These are phyloP conservation scores for Erebia ligea DNA, from an alignment of 2,888 invertebrate genomes.

Conservation along the genomic window DNA sequence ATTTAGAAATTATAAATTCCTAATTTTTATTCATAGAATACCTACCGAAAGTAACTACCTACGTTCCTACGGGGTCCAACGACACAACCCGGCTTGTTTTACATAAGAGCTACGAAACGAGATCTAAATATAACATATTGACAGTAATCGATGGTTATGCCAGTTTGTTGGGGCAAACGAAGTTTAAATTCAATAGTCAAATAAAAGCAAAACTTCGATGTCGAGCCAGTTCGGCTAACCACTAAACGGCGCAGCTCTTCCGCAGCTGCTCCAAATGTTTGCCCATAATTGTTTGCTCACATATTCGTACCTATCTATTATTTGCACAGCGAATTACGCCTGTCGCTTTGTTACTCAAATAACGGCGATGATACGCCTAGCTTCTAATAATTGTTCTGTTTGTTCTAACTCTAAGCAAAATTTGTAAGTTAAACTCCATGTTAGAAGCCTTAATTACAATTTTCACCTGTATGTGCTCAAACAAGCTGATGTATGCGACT, in stretches of 20 bases:
- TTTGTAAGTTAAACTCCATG: constrained; percentile 33
- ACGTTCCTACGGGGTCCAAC: background rate
- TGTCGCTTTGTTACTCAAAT: constrained; percentile 57
- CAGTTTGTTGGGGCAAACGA: constrained; percentile 25
- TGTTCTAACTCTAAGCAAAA: constrained; percentile 33
- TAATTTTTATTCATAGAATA: no score
- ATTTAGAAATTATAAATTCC: no score
- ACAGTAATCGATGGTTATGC: constrained; percentile 19
- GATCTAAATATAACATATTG: background rate
- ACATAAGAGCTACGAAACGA: background rate
- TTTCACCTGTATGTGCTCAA: constrained; percentile 30
- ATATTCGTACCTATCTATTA: constrained; percentile 66
- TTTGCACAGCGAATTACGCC: constrained; percentile 64
- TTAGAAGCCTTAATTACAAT: constrained; percentile 34
- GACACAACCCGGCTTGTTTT: background rate
- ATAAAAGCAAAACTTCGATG: constrained; percentile 38
- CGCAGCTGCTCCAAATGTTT: constrained; percentile 51
- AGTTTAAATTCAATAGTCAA: constrained; percentile 33
- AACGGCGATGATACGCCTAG: constrained; percentile 45
- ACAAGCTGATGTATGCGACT: constrained; percentile 17
- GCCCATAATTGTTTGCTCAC: constrained; percentile 64
- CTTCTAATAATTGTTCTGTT: constrained; percentile 42
- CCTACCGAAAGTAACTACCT: no score
- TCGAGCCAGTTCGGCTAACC: constrained; percentile 46
- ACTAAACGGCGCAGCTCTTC: constrained; percentile 48